A percentile compares a stretch with the other conserved stretches of the same genome.
phyloP scores from a whole-genome alignment of 2,888 invertebrate species.

The Disparrhopalites patrizii region DNA sequence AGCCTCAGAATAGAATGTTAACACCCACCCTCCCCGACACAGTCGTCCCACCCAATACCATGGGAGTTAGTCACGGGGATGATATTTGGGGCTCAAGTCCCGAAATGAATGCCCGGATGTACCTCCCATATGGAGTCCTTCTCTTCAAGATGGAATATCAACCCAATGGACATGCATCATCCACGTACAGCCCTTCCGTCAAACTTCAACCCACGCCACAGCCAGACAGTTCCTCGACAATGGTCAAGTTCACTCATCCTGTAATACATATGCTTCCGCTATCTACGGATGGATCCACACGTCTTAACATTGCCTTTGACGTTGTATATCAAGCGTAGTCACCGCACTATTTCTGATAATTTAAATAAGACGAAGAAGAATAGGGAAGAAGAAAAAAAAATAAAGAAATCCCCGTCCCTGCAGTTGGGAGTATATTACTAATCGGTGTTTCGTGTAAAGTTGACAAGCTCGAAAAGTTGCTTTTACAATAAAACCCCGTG shows the following conservation, averaged over 20 bases:
- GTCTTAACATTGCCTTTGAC: conserved; percentile 18
- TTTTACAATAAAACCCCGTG: too few relatives aligned
- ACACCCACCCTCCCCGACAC: not conserved
- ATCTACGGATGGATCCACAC: conserved; percentile 12
- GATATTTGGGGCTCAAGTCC: conserved; percentile 9
- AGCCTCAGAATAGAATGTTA: not conserved
- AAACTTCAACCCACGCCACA: not conserved
- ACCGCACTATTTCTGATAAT: too few relatives aligned
- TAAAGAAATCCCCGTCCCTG: too few relatives aligned
- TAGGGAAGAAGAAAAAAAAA: not conserved
- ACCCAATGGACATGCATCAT: not conserved
- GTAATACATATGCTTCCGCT: conserved; percentile 17
- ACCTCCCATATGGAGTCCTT: conserved; percentile 14
- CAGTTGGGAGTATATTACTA: too few relatives aligned
- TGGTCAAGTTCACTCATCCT: conserved; percentile 21
- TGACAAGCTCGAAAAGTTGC: too few relatives aligned
- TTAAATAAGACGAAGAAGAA: too few relatives aligned
- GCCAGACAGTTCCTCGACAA: not conserved
- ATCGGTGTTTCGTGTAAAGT: too few relatives aligned
- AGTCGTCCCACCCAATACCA: conserved; percentile 1
- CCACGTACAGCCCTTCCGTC: not conserved
- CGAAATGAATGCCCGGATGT: conserved; percentile 20
- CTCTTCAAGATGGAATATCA: conserved; percentile 21
- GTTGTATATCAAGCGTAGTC: conserved; percentile 8
- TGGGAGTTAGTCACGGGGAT: conserved; percentile 19